Evolutionary conservation across 2,888 invertebrate species (phyloP).

Genomic region (Nymphalis urticae): DNA sequence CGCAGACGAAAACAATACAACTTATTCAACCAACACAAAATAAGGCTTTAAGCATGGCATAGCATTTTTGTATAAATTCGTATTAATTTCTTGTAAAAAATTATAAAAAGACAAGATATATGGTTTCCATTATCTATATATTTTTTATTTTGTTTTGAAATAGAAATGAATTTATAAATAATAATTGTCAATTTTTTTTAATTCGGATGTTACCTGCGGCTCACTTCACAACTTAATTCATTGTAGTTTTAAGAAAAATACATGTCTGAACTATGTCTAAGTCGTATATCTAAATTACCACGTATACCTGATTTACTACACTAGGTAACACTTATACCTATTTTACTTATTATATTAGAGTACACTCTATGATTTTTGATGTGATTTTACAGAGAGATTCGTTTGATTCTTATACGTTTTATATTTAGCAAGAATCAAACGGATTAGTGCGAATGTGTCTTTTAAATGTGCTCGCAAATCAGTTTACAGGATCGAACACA

Average conservation of each 20-base stretch:
- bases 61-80: too few species aligned
- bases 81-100: not conserved
- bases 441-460: constrained; percentile 12
- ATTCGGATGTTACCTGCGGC: not conserved
- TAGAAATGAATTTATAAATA: too few species aligned
- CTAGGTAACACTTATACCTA: constrained; percentile 41
- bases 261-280: constrained; percentile 84
- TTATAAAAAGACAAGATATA: not conserved
- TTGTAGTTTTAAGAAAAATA: constrained; percentile 70
- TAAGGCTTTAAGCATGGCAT: too few species aligned
- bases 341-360: constrained; percentile 42
- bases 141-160: too few species aligned
- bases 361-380: constrained; percentile 50
- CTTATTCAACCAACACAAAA: too few species aligned
- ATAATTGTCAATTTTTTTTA: too few species aligned
- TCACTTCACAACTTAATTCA: constrained; percentile 40
- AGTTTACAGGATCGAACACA: not conserved
- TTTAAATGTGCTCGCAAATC: not conserved
- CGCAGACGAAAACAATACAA: not conserved
- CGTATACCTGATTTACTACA: constrained; percentile 67
- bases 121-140: too few species aligned
- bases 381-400: constrained; percentile 42
- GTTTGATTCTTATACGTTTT: constrained; percentile 32
- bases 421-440: constrained; percentile 14
- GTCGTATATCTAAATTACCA: constrained; percentile 44